Percentiles rank a stretch among this genome's conserved stretches.
These are phyloP conservation scores for Periophthalmus modestus DNA, from an alignment of 2,113 vertebrate species.

Conservation along the genomic window DNA sequence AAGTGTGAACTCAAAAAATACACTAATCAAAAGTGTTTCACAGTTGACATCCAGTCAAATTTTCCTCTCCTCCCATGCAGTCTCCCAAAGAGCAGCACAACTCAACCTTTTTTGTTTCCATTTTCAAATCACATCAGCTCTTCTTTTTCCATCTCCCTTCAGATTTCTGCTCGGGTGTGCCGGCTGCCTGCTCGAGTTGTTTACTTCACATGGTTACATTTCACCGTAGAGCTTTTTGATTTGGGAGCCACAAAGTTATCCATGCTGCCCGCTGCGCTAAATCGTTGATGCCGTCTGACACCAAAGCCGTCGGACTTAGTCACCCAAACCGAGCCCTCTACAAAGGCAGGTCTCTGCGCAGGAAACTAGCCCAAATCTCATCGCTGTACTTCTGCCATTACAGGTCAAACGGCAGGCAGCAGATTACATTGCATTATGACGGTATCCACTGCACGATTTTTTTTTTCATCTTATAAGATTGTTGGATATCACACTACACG, in stretches of 20 bases:
- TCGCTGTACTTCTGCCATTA: constrained; percentile 20
- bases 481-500: no score
- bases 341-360: constrained; percentile 20
- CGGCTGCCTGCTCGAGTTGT: not conserved
- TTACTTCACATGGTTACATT: constrained; percentile 2
- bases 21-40: not conserved
- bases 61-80: not conserved
- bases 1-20: no score
- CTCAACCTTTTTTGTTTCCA: not conserved
- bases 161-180: not conserved
- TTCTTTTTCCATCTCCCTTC: not conserved
- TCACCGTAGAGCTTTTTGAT: constrained; percentile 17
- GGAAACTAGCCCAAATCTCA: constrained; percentile 1
- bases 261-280: constrained; percentile 6
- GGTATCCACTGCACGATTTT: no score
- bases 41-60: not conserved
- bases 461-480: no score
- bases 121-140: not conserved
- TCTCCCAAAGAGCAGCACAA: not conserved
- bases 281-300: constrained; percentile 31
- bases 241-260: constrained; percentile 30
- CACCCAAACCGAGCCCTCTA: constrained; percentile 16
- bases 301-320: constrained; percentile 18
- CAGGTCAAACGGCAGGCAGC: constrained; percentile 1
- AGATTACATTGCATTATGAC: constrained; percentile 5